A percentile compares a stretch with the other conserved stretches of the same genome.
Conservation (phyloP, 1,140 invertebrate genomes). For the Drosophila funebris region DNA sequence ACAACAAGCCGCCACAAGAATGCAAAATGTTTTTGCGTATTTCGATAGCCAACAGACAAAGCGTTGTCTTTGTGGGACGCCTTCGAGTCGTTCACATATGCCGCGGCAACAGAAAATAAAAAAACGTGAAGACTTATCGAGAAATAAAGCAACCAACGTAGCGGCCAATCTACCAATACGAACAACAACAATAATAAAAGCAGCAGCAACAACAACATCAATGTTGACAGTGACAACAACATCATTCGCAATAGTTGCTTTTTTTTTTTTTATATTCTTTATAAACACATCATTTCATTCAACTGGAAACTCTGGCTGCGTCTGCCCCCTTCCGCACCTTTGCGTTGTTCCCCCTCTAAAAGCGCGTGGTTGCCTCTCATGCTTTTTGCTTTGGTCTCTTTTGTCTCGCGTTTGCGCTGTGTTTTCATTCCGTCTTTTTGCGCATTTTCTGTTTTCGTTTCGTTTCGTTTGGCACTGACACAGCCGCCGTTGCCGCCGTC, state of each 20-base stretch:
- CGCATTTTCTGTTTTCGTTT: slow-evolving; percentile 75
- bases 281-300: slow-evolving; percentile 52
- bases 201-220: neutral
- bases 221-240: slow-evolving; percentile 17
- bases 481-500: slow-evolving; percentile 4
- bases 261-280: slow-evolving; percentile 3
- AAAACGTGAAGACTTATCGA: slow-evolving; percentile 36
- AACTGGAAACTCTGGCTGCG: slow-evolving; percentile 36
- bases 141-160: neutral
- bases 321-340: slow-evolving; percentile 1
- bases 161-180: neutral
- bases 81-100: too few relatives aligned
- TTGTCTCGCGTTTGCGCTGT: slow-evolving; percentile 79
- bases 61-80: slow-evolving; percentile 34
- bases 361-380: slow-evolving; percentile 45
- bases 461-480: slow-evolving; percentile 48
- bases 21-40: slow-evolving; percentile 26
- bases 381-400: slow-evolving; percentile 54
- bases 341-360: neutral
- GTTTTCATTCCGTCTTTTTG: slow-evolving; percentile 62
- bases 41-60: slow-evolving; percentile 34
- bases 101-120: neutral
- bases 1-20: slow-evolving; percentile 18
- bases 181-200: slow-evolving; percentile 15
- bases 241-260: slow-evolving; percentile 26